Conservation (phyloP, 2,797 vertebrate genomes). For the Falco berigora region DNA sequence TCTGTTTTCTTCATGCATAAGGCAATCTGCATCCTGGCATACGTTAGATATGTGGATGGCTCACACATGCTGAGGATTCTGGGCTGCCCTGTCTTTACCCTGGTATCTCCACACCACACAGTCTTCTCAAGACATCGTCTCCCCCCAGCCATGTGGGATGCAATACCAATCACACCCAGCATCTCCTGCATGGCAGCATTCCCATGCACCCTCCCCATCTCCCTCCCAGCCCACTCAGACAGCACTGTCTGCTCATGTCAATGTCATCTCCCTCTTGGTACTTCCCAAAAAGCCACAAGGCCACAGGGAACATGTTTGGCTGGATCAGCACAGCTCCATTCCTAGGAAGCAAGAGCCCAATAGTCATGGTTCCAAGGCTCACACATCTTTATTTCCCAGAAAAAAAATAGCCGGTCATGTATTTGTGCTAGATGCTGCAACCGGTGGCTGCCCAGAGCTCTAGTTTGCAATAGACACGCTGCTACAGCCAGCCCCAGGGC, state of each 20-base stretch:
- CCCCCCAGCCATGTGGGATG: neutral
- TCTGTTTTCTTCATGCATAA: neutral
- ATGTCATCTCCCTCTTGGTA: neutral
- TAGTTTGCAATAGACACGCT: neutral
- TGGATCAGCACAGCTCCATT: neutral
- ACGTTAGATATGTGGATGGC: neutral
- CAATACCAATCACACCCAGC: neutral
- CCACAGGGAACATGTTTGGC: neutral
- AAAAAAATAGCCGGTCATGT: neutral
- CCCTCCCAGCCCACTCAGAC: neutral
- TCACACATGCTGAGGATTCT: neutral
- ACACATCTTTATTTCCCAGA: neutral
- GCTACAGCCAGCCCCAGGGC: neutral
- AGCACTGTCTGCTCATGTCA: rapidly evolving
- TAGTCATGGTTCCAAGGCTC: neutral
- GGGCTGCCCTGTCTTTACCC: neutral
- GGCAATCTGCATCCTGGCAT: neutral
- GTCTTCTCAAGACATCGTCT: neutral
- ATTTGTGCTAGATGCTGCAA: neutral
- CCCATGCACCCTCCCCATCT: neutral
- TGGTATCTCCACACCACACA: neutral
- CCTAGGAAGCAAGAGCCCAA: neutral
- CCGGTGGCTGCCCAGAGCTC: neutral
- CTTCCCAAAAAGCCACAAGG: neutral
- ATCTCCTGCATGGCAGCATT: neutral